Conservation (phyloP, 2,113 vertebrate genomes). For the Garra rufa region DNA sequence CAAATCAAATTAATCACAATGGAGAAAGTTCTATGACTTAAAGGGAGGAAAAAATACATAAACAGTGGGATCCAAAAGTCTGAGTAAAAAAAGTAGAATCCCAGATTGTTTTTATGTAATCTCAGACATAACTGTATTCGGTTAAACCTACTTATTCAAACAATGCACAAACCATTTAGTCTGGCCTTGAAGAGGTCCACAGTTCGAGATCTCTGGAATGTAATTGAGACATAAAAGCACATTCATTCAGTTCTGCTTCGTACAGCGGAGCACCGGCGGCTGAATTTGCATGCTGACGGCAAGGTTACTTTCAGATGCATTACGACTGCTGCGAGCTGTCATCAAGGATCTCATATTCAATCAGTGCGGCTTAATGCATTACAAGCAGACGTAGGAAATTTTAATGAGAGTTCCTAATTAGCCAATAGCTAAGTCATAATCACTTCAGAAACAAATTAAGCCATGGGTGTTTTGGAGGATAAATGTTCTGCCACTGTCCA, state of each 20-base stretch:
- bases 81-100: too few relatives aligned
- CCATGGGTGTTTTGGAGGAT: constrained; percentile 71
- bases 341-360: constrained; percentile 73
- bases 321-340: constrained; percentile 48
- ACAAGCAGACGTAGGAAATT: constrained; percentile 78
- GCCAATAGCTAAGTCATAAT: constrained; percentile 77
- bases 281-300: constrained; percentile 57
- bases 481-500: constrained; percentile 66
- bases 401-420: constrained; percentile 80
- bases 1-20: background rate
- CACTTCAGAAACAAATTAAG: constrained; percentile 78
- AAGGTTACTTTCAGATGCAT: constrained; percentile 55
- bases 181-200: background rate
- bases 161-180: background rate
- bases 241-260: constrained; percentile 41
- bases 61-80: too few relatives aligned
- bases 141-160: background rate
- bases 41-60: background rate
- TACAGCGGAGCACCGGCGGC: constrained; percentile 44
- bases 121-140: background rate
- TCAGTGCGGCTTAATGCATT: constrained; percentile 77
- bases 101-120: too few relatives aligned
- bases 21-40: background rate
- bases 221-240: constrained; percentile 55
- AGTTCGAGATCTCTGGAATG: background rate